Percentiles rank a stretch among this genome's conserved stretches.
Evolutionary conservation across 2,113 vertebrate species (phyloP).

Genomic region (Melanerpes aurifrons): DNA sequence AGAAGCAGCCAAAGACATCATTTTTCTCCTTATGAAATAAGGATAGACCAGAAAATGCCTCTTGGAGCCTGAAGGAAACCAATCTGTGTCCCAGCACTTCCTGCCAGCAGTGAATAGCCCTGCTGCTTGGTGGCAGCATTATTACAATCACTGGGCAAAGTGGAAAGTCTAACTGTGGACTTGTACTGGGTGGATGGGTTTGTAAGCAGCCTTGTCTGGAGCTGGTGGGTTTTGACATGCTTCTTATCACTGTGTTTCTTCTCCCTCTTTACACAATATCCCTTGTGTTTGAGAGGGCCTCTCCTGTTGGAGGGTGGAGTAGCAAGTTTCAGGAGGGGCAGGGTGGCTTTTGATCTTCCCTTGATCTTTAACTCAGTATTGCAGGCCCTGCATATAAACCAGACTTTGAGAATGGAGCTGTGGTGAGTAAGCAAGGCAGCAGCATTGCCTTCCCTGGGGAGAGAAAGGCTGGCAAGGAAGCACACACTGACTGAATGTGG

Average conservation of each 20-base stretch:
- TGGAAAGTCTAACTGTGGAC: not conserved
- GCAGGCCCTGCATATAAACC: not conserved
- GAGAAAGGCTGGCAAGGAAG: slow-evolving; percentile 31
- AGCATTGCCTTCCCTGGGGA: slow-evolving; percentile 15
- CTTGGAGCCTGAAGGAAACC: not conserved
- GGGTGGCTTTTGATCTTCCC: slow-evolving; percentile 36
- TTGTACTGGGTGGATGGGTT: not conserved
- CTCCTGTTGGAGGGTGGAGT: slow-evolving; percentile 32
- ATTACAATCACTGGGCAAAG: not conserved
- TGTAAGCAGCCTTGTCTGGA: not conserved
- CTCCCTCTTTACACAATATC: not conserved
- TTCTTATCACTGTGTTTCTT: slow-evolving; percentile 2
- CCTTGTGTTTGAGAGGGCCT: not conserved
- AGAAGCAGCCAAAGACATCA: not conserved
- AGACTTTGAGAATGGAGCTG: not conserved
- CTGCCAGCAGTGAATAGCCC: not conserved
- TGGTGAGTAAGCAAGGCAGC: not conserved
- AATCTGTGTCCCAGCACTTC: not conserved
- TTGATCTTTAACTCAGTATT: slow-evolving; percentile 55
- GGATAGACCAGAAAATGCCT: not conserved
- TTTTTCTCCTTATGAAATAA: not conserved
- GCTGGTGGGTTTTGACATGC: not conserved
- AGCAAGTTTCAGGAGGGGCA: not conserved
- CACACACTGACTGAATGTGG: not conserved
- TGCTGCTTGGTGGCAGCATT: not conserved